Evolutionary conservation across 2,113 vertebrate genomes (phyloP).

Genomic region (Sminthopsis crassicaudata): DNA sequence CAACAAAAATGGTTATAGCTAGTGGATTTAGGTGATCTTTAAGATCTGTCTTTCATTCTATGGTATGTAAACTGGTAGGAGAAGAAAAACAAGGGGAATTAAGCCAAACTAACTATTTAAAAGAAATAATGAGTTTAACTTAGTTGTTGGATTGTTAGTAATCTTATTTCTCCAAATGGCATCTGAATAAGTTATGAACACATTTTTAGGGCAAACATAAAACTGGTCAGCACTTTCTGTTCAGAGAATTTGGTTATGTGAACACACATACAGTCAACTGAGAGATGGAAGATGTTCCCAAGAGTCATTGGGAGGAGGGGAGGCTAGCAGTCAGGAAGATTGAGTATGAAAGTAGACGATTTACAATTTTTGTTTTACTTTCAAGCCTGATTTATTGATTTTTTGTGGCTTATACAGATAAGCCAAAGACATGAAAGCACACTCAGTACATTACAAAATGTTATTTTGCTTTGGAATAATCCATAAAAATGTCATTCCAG

Average conservation of each 20-base stretch:
- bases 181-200: background rate
- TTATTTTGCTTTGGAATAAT: slow-evolving; percentile 31
- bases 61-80: background rate
- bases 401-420: slow-evolving; percentile 38
- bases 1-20: background rate
- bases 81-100: background rate
- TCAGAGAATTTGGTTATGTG: background rate
- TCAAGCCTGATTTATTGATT: slow-evolving; percentile 62
- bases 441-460: slow-evolving; percentile 20
- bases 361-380: slow-evolving; percentile 60
- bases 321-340: slow-evolving; percentile 15
- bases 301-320: background rate
- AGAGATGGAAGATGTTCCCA: slow-evolving; percentile 10
- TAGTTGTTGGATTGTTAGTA: slow-evolving; percentile 6
- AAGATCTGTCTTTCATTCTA: background rate
- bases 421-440: slow-evolving; percentile 55
- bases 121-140: background rate
- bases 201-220: background rate
- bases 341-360: background rate
- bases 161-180: slow-evolving; percentile 24
- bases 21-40: background rate
- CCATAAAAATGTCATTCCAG: slow-evolving; percentile 46
- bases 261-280: background rate
- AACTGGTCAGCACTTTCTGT: background rate
- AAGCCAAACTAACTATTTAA: background rate